Evolutionary conservation across 2,888 invertebrate genomes (phyloP), one percentile per base, ranked within the genome.

Genomic region (Cecidostiba fungosa): DNA sequence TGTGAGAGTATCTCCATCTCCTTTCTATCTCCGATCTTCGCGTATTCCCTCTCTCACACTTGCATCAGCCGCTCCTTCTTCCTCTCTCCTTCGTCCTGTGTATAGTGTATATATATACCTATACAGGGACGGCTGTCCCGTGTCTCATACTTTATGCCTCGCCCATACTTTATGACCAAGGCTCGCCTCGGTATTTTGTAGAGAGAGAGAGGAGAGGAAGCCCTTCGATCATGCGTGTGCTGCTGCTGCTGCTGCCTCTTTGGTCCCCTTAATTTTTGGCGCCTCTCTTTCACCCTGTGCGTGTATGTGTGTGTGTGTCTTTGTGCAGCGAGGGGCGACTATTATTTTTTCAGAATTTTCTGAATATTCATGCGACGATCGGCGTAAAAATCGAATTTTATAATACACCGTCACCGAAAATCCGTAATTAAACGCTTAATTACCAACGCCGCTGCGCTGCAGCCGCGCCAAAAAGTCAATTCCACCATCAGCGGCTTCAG

Each of bases 141-240:
- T 78, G 86, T 86, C 83, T 86, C 86, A 84, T 87, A 84, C 85
- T 85, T 87, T 88, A 88, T 87, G 87, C 86, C 82, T 86, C 83
- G 88, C 88, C 88, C 88, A 89, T 89, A 89, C 87, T 87, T 88
- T 87, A 88, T 87, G 81, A 85, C 87, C 85, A 86, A 76, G 86
- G 84, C 80, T 82, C 86, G 76, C 87, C 86, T 87, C 87, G 62
- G 77, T 73, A 83, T 82, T 84, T 84, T 76, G 84, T 76, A 78
- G n/a, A 54, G 47, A 26, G 70, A 23, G 16, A 59, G 19, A 36
- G 36, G 72, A 72, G 50, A 32, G 77, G 29, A 66, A 74, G 74
- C 80, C 80, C 81, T 85, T 81, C 85, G 85, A 77, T 81, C 80
- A 84, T 43, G 72, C 39, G 72, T 23, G 72, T 23, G 70, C 32